Base-by-base conservation (phyloP, 2,113 vertebrate species). In the Prunella himalayana region DNA sequence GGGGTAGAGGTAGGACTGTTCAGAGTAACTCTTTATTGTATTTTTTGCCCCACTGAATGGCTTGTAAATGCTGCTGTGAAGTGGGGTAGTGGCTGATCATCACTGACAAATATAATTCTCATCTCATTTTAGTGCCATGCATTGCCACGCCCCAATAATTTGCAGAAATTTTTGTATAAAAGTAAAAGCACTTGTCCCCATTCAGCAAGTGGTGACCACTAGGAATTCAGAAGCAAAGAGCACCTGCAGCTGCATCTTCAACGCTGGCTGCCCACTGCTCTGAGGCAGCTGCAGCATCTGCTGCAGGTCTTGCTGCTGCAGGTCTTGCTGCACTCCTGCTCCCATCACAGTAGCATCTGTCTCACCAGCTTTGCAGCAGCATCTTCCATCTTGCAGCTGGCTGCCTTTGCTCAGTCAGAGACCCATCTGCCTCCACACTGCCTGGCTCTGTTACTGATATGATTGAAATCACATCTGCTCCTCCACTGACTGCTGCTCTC, bases 401-500 rank as follows among this genome's bases (percentile, higher is more conserved):
- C 51, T 59, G 51, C n/a, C 31, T 82, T 50, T 59, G 25, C 63
- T 88, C 23, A 6, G 15, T 33, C 56, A 91, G 39, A 68, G 31
- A 16, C 25, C 56, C 80, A 66, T 86, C 93, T 95, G 82, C 33
- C 21, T 54, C 50, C 3, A 1, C 44, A 5, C 22, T 73, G 28
- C 8, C 72, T 92, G 57, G 47, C 37, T 53, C 44, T 79, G 37
- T 79, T 70, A 84, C 63, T 76, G 81, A 59, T 72, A n/a, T 27
- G 83, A 65, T 57, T 93, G 51, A 73, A 86, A 33, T 70, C 82
- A 66, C 87, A 91, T 90, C 84, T 93, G 88, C 84, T 92, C 50
- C 3, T 2, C 27, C 70, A 42, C 13, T 70, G 91, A 21, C 51
- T 83, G 51, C 42, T 92, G 44, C 57, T 72, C 73, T 72, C 69